Evolutionary conservation across 2,888 invertebrate genomes (phyloP), one percentile per base, ranked within the genome.

Genomic region (Lasioglossum vierecki): DNA sequence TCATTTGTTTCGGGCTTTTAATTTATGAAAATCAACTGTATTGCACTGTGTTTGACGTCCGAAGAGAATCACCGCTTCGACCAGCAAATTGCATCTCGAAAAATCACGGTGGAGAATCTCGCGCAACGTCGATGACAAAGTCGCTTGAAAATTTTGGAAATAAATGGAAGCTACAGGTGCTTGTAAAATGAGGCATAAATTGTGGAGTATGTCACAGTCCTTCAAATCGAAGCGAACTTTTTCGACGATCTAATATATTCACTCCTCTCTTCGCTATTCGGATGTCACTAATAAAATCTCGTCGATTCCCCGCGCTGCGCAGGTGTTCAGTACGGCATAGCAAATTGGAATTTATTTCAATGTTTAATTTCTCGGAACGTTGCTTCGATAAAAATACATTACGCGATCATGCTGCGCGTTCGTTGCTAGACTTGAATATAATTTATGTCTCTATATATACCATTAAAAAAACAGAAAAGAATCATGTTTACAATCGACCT

Each of bases 191-290:
- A 63, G 30, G 30, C 30, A 63, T 63, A 63, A 63, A 63, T 63
- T 63, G 63, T 30, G 18, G 30, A 63, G 15, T 63, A 63, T 35
- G 63, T 63, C 63, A 30, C 63, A 6, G 30, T 30, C 18, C 30
- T 30, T 30, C 63, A 30, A 63, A 63, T 15, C 63, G 63, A 30
- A 63, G 18, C 30, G 30, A 18, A 63, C 18, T 63, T 63, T 63
- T 63, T 1, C 8, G 18, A 30, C 63, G 30, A 63, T 63, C 63
- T 63, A 63, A 63, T 63, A 30, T 77, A 87, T 87, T 83, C 68
- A 79, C 88, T 88, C 84, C 82, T 88, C 85, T 73, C 57, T 83
- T 76, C 82, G 79, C 76, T 22, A 60, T 74, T 68, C 60, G 35
- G n/a, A 18, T 73, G 73, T 86, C 41, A 66, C 53, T 66, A 79